Percentiles rank a stretch among this genome's conserved stretches.
These are phyloP conservation scores for Glaucopsyche alexis DNA, from an alignment of 2,888 invertebrate genomes.

Conservation along the genomic window DNA sequence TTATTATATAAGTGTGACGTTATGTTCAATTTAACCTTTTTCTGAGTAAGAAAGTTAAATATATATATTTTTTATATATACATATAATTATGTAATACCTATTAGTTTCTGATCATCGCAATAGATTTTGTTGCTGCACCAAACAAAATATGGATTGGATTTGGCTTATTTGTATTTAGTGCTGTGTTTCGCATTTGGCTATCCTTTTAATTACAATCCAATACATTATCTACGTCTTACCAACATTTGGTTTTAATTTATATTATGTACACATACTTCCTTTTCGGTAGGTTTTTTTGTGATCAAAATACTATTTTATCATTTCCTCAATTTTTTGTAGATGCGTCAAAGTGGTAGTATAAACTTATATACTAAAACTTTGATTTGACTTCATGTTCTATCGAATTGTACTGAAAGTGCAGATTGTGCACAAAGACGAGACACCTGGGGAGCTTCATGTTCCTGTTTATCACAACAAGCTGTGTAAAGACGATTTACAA, in stretches of 20 bases:
- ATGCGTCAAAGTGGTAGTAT: no score
- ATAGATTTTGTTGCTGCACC: neutral
- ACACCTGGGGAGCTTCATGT: neutral
- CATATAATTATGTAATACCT: no score
- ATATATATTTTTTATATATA: neutral
- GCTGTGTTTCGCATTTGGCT: no score
- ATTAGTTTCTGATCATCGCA: neutral
- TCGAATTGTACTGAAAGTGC: neutral
- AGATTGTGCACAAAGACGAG: neutral
- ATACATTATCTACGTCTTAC: no score
- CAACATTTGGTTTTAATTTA: no score
- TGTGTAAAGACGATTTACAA: constrained; percentile 10
- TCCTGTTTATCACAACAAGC: neutral
- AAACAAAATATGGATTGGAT: neutral
- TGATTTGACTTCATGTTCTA: neutral
- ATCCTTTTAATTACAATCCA: no score
- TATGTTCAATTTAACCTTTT: neutral
- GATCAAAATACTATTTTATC: neutral
- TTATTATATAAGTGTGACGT: neutral
- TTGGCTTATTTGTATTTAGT: no score
- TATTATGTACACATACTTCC: neutral
- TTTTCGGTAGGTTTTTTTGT: neutral
- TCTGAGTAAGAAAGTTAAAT: neutral
- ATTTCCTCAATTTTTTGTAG: neutral
- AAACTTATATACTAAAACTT: no score